Percentiles rank a stretch among this genome's conserved stretches.
Evolutionary conservation across 2,797 vertebrate species (phyloP).

Genomic region (Macropus fuliginosus): DNA sequence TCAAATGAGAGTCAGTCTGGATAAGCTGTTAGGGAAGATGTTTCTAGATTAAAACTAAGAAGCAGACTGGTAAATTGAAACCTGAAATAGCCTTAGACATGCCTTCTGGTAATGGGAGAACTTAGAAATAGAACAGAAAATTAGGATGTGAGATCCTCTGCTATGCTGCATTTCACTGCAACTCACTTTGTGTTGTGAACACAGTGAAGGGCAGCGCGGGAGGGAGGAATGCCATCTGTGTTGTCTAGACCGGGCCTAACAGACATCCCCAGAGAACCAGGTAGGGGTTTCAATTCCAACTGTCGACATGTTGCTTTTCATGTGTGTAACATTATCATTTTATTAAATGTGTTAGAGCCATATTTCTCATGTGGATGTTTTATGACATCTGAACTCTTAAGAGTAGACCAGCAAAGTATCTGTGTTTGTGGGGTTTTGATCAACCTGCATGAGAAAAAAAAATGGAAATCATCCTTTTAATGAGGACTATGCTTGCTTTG

Average conservation of each 20-base stretch:
- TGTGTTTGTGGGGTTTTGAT: neutral
- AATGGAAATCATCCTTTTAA: neutral
- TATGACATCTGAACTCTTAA: neutral
- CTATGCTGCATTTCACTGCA: neutral
- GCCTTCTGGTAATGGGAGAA: neutral
- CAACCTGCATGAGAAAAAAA: neutral
- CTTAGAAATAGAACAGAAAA: neutral
- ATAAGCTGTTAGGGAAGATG: neutral
- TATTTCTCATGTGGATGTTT: neutral
- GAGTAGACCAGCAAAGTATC: neutral
- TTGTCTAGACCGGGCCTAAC: neutral
- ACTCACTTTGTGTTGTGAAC: neutral
- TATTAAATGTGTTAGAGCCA: neutral
- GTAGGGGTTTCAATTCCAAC: neutral
- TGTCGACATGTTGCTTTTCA: neutral
- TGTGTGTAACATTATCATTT: neutral
- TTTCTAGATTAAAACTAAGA: neutral
- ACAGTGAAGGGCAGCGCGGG: neutral
- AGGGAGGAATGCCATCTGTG: neutral
- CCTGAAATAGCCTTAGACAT: neutral
- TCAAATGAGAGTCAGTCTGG: neutral
- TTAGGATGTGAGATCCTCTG: neutral
- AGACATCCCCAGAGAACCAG: neutral
- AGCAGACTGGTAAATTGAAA: neutral
- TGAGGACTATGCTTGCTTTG: neutral